These are phyloP conservation scores for Diloba caeruleocephala DNA, from an alignment of 2,888 invertebrate species.

Conservation along the genomic window DNA sequence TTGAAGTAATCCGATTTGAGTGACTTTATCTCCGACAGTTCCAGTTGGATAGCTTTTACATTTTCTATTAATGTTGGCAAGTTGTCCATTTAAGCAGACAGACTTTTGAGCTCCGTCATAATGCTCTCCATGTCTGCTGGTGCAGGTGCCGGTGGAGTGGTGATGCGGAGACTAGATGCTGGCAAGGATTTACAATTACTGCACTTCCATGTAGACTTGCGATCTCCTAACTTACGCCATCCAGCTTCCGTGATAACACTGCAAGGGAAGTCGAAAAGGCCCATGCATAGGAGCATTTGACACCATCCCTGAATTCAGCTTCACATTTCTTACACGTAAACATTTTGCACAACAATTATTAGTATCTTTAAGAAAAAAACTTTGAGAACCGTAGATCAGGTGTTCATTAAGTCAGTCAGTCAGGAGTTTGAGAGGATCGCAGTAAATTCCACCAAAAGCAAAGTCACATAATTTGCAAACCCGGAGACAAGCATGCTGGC, in stretches of 20 bases:
- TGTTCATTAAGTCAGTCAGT: too few relatives aligned
- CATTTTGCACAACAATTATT: background rate
- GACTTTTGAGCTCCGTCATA: background rate
- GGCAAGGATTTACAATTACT: background rate
- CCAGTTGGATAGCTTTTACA: too few relatives aligned
- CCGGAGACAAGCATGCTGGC: too few relatives aligned
- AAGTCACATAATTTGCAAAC: too few relatives aligned
- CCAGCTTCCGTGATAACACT: conserved; percentile 7
- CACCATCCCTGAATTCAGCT: background rate
- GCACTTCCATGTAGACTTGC: conserved; percentile 5
- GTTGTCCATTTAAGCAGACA: background rate
- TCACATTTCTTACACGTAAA: conserved; percentile 4
- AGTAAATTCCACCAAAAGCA: too few relatives aligned
- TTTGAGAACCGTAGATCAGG: background rate
- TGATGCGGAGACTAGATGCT: background rate
- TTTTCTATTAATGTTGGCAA: too few relatives aligned
- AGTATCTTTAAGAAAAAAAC: too few relatives aligned
- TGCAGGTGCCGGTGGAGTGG: background rate
- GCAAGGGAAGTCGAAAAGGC: conserved; percentile 6
- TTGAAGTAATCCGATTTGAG: background rate
- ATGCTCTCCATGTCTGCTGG: background rate
- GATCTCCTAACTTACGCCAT: conserved; percentile 1
- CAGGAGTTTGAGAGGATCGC: too few relatives aligned
- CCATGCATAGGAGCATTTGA: background rate
- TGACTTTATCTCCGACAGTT: background rate